Percentiles rank a stretch among this genome's conserved stretches.
phyloP scores from a whole-genome alignment of 2,113 vertebrate genomes.

The Semicossyphus pulcher region DNA sequence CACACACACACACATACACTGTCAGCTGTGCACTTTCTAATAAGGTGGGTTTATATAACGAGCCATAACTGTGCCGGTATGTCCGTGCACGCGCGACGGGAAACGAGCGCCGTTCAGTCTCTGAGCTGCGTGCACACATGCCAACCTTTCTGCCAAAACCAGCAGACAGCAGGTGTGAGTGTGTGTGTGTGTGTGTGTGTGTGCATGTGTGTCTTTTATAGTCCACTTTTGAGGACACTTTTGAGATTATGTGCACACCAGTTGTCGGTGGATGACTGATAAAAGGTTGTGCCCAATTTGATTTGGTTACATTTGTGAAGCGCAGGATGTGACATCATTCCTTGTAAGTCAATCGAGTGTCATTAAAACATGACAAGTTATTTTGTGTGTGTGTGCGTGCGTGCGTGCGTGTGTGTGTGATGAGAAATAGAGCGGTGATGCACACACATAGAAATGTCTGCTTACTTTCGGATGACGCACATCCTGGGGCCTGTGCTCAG shows the following conservation, averaged over 20 bases:
- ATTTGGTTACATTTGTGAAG: background rate
- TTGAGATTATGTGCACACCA: conserved; percentile 37
- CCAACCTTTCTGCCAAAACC: conserved; percentile 56
- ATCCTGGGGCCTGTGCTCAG: conserved; percentile 50
- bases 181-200: conserved; percentile 8
- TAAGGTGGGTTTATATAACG: conserved; percentile 70
- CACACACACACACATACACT: conserved; percentile 12
- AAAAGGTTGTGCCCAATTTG: background rate
- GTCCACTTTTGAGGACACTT: conserved; percentile 28
- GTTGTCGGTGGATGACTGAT: conserved; percentile 40
- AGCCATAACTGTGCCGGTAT: conserved; percentile 55
- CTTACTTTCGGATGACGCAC: conserved; percentile 58
- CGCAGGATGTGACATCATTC: background rate
- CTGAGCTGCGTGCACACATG: conserved; percentile 48
- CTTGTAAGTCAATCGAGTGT: conserved; percentile 27
- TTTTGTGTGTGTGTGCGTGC: background rate
- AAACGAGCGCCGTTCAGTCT: conserved; percentile 69
- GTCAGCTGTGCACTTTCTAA: conserved; percentile 75
- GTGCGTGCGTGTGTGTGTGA: background rate
- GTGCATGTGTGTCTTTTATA: background rate
- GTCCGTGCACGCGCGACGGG: conserved; percentile 50
- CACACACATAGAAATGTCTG: conserved; percentile 30
- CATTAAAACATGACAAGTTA: conserved; percentile 8
- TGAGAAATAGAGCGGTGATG: background rate
- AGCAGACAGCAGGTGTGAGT: conserved; percentile 70